Evolutionary conservation across 2,113 vertebrate genomes (phyloP).

Genomic region (Grammomys surdaster): DNA sequence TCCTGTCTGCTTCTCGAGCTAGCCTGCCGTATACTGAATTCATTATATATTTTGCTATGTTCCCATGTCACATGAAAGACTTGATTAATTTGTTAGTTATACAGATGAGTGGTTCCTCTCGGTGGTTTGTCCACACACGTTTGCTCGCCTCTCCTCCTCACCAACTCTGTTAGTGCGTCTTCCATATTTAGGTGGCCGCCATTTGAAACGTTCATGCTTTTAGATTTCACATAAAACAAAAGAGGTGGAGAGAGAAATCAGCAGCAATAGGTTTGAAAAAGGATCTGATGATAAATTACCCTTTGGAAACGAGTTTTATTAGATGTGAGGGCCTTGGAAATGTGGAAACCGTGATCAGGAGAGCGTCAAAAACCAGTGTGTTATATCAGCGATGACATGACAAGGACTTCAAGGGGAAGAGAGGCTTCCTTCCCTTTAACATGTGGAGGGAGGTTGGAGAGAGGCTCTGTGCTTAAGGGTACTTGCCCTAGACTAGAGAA

Average conservation of each 20-base stretch:
- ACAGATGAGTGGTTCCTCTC: not conserved
- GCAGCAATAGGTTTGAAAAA: not conserved
- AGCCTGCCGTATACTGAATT: not conserved
- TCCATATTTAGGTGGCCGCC: not conserved
- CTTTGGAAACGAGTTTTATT: not conserved
- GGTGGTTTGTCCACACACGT: not conserved
- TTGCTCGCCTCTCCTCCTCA: too few species aligned
- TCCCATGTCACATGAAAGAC: not conserved
- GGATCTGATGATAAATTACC: not conserved
- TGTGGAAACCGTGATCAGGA: not conserved
- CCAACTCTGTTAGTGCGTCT: too few species aligned
- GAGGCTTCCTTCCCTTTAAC: not conserved
- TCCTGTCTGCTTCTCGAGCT: not conserved
- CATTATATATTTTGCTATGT: conserved; percentile 3
- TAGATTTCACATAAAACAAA: not conserved
- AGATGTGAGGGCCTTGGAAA: not conserved
- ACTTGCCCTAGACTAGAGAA: not conserved
- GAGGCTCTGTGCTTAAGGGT: not conserved
- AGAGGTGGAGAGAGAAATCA: not conserved
- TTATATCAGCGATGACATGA: not conserved
- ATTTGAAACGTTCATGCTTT: not conserved
- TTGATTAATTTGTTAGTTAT: not conserved
- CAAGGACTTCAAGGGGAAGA: not conserved
- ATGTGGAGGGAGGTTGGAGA: not conserved
- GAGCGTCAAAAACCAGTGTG: not conserved